phyloP scores from a whole-genome alignment of 2,797 vertebrate genomes.

The Acropternis orthonyx region DNA sequence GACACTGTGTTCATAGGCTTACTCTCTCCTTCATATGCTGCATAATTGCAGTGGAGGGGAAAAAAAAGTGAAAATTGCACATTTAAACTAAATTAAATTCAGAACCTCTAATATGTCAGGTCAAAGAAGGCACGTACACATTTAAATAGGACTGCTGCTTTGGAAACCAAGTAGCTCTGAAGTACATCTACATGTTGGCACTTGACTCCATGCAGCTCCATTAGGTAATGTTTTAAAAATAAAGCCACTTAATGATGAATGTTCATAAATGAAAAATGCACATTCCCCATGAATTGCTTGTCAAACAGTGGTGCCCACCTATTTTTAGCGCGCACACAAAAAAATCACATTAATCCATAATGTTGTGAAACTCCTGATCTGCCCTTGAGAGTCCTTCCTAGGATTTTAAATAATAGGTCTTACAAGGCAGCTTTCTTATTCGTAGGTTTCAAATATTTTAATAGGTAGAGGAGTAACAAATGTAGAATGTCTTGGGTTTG shows the following conservation, averaged over 20 bases:
- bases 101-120: slow-evolving; percentile 32
- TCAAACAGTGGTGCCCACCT: neutral
- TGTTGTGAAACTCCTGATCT: slow-evolving; percentile 36
- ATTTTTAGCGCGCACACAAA: slow-evolving; percentile 27
- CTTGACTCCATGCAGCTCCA: slow-evolving; percentile 10
- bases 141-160: slow-evolving; percentile 47
- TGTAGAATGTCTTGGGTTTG: neutral
- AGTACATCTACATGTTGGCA: slow-evolving; percentile 19
- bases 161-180: slow-evolving; percentile 33
- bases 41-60: neutral
- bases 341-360: slow-evolving; percentile 23
- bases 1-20: neutral
- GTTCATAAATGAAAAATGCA: slow-evolving; percentile 65
- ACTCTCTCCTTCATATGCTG: neutral
- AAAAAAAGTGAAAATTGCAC: neutral
- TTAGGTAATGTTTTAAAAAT: slow-evolving; percentile 67
- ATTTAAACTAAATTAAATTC: slow-evolving; percentile 50
- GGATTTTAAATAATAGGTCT: neutral
- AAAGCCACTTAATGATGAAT: slow-evolving; percentile 62
- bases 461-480: neutral
- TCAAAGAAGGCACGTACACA: slow-evolving; percentile 31
- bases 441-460: neutral
- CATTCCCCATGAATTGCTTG: slow-evolving; percentile 33
- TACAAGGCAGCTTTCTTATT: neutral
- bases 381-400: slow-evolving; percentile 31